Conservation (phyloP, 2,888 invertebrate genomes). For the Eristalis tenax region DNA sequence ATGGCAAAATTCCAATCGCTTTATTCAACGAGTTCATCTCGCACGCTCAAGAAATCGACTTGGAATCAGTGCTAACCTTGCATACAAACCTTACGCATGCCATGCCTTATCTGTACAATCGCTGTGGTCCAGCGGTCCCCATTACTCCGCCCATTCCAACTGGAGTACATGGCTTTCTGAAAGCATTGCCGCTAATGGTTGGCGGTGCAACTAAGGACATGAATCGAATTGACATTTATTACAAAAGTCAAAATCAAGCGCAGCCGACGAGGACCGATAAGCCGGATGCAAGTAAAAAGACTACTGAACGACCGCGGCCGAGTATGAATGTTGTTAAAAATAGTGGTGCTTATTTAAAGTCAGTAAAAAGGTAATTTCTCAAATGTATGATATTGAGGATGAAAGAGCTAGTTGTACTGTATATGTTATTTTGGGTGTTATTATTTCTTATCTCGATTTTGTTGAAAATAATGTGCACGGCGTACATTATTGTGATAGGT, state of each 20-base stretch:
- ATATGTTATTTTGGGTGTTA: constrained; percentile 2
- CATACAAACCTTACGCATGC: constrained; percentile 80
- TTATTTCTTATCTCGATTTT: background rate
- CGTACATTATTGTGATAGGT: background rate
- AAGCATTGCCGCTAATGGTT: constrained; percentile 80
- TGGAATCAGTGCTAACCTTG: constrained; percentile 79
- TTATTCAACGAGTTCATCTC: constrained; percentile 84
- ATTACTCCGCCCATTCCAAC: constrained; percentile 80
- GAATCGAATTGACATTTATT: constrained; percentile 58
- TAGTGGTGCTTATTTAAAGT: background rate
- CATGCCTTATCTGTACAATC: constrained; percentile 80
- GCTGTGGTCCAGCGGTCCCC: constrained; percentile 78
- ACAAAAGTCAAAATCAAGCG: constrained; percentile 32
- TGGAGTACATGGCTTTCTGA: constrained; percentile 80
- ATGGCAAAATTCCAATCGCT: constrained; percentile 82
- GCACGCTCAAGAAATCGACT: constrained; percentile 82
- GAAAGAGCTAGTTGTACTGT: constrained; percentile 29
- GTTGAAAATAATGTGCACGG: background rate
- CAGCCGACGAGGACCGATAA: constrained; percentile 17
- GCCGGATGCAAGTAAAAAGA: constrained; percentile 15
- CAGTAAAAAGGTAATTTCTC: constrained; percentile 46
- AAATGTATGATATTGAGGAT: background rate
- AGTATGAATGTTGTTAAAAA: constrained; percentile 25
- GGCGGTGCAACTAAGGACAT: constrained; percentile 60
- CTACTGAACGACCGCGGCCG: constrained; percentile 26